A percentile compares a stretch with the other conserved stretches of the same genome.
These are phyloP conservation scores for Heliconius himera DNA, from an alignment of 1,140 invertebrate genomes.

Conservation along the genomic window DNA sequence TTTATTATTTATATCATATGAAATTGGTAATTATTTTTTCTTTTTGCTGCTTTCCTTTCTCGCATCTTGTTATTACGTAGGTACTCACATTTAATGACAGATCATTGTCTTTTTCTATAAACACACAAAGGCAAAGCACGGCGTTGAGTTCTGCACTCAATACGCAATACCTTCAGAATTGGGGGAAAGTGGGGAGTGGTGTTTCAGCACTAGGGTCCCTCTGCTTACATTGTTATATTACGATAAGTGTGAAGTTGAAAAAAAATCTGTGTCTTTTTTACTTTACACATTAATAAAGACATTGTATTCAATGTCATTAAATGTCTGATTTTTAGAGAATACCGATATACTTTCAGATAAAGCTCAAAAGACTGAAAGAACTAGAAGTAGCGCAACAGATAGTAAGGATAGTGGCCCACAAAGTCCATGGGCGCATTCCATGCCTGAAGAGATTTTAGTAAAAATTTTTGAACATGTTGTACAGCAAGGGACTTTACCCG, in stretches of 20 bases:
- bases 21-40: neutral
- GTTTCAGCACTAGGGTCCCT: no score
- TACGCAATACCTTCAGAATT: no score
- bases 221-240: no score
- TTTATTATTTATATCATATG: neutral
- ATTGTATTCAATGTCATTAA: no score
- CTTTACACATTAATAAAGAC: no score
- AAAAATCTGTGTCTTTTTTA: neutral
- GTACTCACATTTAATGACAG: no score
- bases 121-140: no score
- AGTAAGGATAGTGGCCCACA: conserved; percentile 63
- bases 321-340: neutral
- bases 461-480: conserved; percentile 87
- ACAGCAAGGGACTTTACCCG: conserved; percentile 87
- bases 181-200: no score
- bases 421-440: conserved; percentile 67
- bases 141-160: no score
- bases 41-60: neutral
- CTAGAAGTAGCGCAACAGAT: conserved; percentile 65
- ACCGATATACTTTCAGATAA: conserved; percentile 55
- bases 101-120: no score
- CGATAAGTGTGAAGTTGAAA: no score
- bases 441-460: conserved; percentile 86
- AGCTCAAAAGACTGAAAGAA: conserved; percentile 79
- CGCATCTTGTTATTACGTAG: no score